Percentiles rank a stretch among this genome's conserved stretches.
Evolutionary conservation across 2,888 invertebrate genomes (phyloP).

Genomic region (Maniola hyperantus): DNA sequence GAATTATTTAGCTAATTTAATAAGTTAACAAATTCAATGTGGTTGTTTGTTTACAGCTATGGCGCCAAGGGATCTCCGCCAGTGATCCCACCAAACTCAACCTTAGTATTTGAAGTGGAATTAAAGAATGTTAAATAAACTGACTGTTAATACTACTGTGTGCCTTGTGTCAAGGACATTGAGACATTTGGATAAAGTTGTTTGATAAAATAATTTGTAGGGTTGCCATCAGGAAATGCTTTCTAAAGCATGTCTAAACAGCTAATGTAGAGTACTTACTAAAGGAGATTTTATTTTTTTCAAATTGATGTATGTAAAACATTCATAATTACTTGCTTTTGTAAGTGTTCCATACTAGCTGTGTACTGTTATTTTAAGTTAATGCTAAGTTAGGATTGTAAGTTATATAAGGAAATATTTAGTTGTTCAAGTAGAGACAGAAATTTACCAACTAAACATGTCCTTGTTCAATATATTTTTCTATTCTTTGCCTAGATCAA

Average conservation of each 20-base stretch:
- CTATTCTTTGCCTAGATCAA: neutral
- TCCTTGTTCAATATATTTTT: neutral
- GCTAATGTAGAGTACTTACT: constrained; percentile 21
- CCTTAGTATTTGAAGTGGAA: constrained; percentile 95
- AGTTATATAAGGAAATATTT: neutral
- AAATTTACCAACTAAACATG: neutral
- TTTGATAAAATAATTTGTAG: constrained; percentile 40
- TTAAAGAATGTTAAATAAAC: constrained; percentile 88
- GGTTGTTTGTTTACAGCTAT: constrained; percentile 78
- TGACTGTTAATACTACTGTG: constrained; percentile 15
- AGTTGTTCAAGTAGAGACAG: neutral
- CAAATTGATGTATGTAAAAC: neutral
- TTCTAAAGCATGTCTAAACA: constrained; percentile 44
- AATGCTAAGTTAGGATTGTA: constrained; percentile 21
- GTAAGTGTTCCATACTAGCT: constrained; percentile 52
- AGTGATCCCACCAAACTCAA: constrained; percentile 93
- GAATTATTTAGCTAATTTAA: neutral
- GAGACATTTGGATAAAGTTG: constrained; percentile 4
- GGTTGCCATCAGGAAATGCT: constrained; percentile 55
- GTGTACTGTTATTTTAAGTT: constrained; percentile 31
- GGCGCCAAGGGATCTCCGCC: constrained; percentile 91
- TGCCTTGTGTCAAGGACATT: constrained; percentile 30
- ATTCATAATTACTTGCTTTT: constrained; percentile 23
- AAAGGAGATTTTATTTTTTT: neutral
- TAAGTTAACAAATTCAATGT: constrained; percentile 10